Percentiles rank a stretch among this genome's conserved stretches.
Evolutionary conservation across 2,113 vertebrate species (phyloP).

Genomic region (Bagarius yarrelli): DNA sequence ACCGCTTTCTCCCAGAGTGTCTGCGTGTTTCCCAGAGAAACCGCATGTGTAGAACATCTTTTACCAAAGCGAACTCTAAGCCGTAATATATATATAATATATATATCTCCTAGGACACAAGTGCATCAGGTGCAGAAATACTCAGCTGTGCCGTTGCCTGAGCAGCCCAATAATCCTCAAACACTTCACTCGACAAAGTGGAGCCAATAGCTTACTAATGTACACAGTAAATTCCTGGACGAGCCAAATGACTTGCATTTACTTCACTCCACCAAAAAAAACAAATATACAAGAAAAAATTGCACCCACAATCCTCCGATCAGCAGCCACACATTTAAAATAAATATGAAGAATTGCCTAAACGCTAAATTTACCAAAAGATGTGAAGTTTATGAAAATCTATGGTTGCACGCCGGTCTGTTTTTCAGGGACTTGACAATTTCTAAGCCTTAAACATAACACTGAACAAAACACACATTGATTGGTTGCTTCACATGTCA

Average conservation of each 20-base stretch:
- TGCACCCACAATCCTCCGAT: too few relatives aligned
- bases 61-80: conserved; percentile 55
- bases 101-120: conserved; percentile 51
- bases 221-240: not conserved
- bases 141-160: not conserved
- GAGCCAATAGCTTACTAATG: not conserved
- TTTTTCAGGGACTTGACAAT: too few relatives aligned
- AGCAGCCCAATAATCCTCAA: not conserved
- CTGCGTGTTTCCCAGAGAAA: conserved; percentile 67
- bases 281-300: too few relatives aligned
- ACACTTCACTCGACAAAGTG: not conserved
- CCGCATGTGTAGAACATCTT: conserved; percentile 48
- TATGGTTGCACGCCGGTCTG: too few relatives aligned
- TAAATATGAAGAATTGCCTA: too few relatives aligned
- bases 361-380: too few relatives aligned
- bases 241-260: not conserved
- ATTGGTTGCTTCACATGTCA: too few relatives aligned
- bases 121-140: not conserved
- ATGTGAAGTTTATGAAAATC: too few relatives aligned
- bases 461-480: too few relatives aligned
- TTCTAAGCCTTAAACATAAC: too few relatives aligned
- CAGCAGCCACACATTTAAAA: too few relatives aligned
- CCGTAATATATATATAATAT: conserved; percentile 42
- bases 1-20: conserved; percentile 61
- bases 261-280: too few relatives aligned